Evolutionary conservation across 2,888 invertebrate species (phyloP).

Genomic region (Oligia latruncula): DNA sequence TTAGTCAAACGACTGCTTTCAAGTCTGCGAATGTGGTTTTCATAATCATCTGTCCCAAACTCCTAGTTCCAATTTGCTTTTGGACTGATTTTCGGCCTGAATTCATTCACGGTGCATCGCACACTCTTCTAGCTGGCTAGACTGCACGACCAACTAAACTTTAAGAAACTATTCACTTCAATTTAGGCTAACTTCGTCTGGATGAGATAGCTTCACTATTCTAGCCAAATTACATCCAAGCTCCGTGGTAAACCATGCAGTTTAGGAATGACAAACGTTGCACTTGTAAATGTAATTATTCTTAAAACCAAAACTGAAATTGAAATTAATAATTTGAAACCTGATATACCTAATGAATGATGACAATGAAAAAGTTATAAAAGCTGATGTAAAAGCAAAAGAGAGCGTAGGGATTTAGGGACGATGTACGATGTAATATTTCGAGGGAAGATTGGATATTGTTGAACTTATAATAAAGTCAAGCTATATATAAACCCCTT

Average conservation of each 20-base stretch:
- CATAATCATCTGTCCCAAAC: slow-evolving; percentile 33
- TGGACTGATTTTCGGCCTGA: slow-evolving; percentile 22
- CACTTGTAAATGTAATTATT: slow-evolving; percentile 3
- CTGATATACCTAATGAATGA: slow-evolving; percentile 19
- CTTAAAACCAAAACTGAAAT: not conserved
- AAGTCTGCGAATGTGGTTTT: slow-evolving; percentile 18
- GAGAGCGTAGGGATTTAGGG: slow-evolving; percentile 1
- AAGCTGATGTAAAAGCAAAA: slow-evolving; percentile 26
- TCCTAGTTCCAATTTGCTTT: slow-evolving; percentile 29
- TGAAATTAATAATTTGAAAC: no score
- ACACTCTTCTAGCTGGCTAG: slow-evolving; percentile 22
- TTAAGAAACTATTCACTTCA: slow-evolving; percentile 57
- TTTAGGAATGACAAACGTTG: slow-evolving; percentile 5
- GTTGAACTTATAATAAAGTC: slow-evolving; percentile 40
- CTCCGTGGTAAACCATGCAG: not conserved
- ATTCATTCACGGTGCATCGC: slow-evolving; percentile 45
- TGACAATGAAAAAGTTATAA: slow-evolving; percentile 22
- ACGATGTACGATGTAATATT: slow-evolving; percentile 11
- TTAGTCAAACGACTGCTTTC: slow-evolving; percentile 37
- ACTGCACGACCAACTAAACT: slow-evolving; percentile 48
- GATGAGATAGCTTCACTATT: slow-evolving; percentile 21
- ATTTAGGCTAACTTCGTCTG: slow-evolving; percentile 52
- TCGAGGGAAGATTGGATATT: slow-evolving; percentile 28
- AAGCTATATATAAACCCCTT: slow-evolving; percentile 22
- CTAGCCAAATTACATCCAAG: slow-evolving; percentile 31